Evolutionary conservation across 2,888 invertebrate species (phyloP).

Genomic region (Dascillus cervinus): DNA sequence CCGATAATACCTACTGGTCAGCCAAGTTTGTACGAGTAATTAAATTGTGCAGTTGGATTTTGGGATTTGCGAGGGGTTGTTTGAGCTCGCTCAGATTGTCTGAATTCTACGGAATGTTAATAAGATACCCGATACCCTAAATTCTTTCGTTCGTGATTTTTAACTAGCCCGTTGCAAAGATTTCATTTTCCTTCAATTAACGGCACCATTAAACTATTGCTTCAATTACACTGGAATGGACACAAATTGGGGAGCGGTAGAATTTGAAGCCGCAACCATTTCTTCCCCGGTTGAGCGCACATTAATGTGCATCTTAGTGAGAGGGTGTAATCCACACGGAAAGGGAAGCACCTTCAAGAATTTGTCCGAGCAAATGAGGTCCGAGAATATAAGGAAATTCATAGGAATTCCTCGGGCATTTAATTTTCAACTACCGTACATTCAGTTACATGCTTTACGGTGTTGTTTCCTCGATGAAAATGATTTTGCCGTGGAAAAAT

Average conservation of each 20-base stretch:
- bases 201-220: constrained; percentile 21
- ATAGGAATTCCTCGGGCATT: constrained; percentile 40
- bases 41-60: constrained; percentile 40
- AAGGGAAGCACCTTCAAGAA: constrained; percentile 37
- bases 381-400: constrained; percentile 29
- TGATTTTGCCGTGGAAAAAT: too few species aligned
- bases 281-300: constrained; percentile 42
- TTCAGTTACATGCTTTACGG: too few species aligned
- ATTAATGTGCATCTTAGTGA: constrained; percentile 39
- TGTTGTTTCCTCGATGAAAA: too few species aligned
- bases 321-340: constrained; percentile 22
- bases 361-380: constrained; percentile 28
- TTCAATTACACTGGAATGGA: constrained; percentile 23
- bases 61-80: constrained; percentile 31
- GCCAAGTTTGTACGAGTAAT: constrained; percentile 36
- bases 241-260: constrained; percentile 18
- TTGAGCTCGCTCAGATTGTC: too few species aligned
- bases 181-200: constrained; percentile 32
- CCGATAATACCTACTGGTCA: constrained; percentile 42
- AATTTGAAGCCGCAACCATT: constrained; percentile 34
- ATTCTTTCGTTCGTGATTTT: too few species aligned
- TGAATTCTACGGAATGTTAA: too few species aligned
- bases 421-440: constrained; percentile 39
- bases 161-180: too few species aligned
- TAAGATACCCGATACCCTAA: too few species aligned